Conservation (phyloP, 2,113 vertebrate species). For the Prunella himalayana region DNA sequence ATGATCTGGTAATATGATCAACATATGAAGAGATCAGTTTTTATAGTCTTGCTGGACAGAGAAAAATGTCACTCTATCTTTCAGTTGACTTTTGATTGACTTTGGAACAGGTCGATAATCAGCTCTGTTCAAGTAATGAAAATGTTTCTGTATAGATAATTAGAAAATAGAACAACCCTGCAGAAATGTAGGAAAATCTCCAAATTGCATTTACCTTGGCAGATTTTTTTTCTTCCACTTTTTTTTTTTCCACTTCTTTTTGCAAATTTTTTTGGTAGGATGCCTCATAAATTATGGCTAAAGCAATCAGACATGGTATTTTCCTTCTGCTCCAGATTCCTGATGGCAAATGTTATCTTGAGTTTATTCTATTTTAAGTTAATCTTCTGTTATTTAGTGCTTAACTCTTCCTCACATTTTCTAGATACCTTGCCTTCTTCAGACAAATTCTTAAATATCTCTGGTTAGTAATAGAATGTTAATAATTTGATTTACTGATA, state of each 20-base stretch:
- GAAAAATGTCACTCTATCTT: background rate
- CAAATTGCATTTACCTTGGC: background rate
- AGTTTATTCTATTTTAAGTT: background rate
- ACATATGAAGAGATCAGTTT: background rate
- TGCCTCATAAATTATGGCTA: background rate
- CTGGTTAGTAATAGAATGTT: background rate
- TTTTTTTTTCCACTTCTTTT: background rate
- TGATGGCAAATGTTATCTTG: background rate
- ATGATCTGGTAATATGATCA: background rate
- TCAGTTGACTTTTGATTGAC: constrained; percentile 23
- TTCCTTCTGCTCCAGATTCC: background rate
- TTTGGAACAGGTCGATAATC: background rate
- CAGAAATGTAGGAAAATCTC: background rate
- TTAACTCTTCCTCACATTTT: background rate
- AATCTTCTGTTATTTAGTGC: background rate
- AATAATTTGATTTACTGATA: constrained; percentile 1
- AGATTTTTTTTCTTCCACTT: background rate
- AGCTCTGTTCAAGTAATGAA: background rate
- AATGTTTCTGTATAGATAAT: background rate
- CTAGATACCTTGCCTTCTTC: background rate
- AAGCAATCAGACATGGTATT: background rate
- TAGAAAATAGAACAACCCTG: background rate
- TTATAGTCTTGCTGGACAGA: background rate
- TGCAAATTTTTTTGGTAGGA: background rate
- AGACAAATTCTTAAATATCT: background rate